A percentile compares a stretch with the other conserved stretches of the same genome.
phyloP scores from a whole-genome alignment of 2,888 invertebrate genomes.

The Shargacucullia verbasci region DNA sequence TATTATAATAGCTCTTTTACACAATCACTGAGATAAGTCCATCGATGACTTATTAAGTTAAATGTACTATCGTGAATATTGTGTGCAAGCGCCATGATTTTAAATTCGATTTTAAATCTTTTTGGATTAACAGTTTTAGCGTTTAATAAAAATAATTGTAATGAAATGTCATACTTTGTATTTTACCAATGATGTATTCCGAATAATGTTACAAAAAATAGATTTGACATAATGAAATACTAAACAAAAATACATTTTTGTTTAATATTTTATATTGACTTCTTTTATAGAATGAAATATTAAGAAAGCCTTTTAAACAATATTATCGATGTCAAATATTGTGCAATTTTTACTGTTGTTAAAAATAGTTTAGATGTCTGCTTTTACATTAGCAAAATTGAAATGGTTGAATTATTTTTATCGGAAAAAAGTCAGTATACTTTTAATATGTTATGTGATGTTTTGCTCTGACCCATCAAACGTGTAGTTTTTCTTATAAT shows the following conservation, averaged over 20 bases:
- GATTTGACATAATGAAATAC: constrained; percentile 11
- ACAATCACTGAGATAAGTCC: constrained; percentile 1
- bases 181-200: constrained; percentile 29
- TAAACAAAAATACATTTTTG: constrained; percentile 15
- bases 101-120: constrained; percentile 47
- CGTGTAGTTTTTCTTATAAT: too few species aligned
- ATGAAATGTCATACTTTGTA: constrained; percentile 30
- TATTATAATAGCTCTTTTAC: constrained; percentile 7
- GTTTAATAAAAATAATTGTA: constrained; percentile 18
- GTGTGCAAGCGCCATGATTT: constrained; percentile 23
- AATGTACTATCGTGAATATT: background rate
- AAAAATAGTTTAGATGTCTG: constrained; percentile 51
- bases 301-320: constrained; percentile 52
- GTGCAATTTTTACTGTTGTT: constrained; percentile 71
- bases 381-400: constrained; percentile 47
- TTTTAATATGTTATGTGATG: constrained; percentile 10
- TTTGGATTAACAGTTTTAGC: constrained; percentile 46
- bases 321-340: constrained; percentile 62
- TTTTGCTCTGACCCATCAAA: too few species aligned
- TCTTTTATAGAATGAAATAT: constrained; percentile 36
- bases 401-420: constrained; percentile 5
- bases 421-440: constrained; percentile 17
- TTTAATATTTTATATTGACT: constrained; percentile 12
- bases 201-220: constrained; percentile 24
- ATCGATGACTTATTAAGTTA: constrained; percentile 3